Evolutionary conservation across 1,140 invertebrate species (phyloP), one percentile per base, ranked within the genome.

Genomic region (Sinella curviseta): DNA sequence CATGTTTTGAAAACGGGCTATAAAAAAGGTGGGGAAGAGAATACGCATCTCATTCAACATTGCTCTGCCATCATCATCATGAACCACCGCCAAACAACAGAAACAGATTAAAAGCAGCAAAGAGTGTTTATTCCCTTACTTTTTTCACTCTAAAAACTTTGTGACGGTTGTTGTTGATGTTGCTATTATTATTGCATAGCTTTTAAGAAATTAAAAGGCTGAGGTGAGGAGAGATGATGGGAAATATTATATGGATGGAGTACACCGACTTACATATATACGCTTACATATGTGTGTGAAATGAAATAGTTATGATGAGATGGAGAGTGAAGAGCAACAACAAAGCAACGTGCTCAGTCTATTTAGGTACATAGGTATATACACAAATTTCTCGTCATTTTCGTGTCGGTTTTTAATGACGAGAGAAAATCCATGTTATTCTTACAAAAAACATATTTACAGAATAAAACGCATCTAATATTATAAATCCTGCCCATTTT

Each of bases 341-440:
- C 20, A 48, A 48, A 48, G 39, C 20, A 48, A 48, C 39, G 39
- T 48, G 39, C 39, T 8, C 39, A n/a, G n/a, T n/a, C n/a, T n/a
- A n/a, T n/a, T n/a, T n/a, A n/a, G n/a, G n/a, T n/a, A n/a, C n/a
- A n/a, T n/a, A n/a, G n/a, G n/a, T n/a, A n/a, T 48, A 12, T 48
- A 48, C 39, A 48, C 39, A 48, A 48, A 48, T 48, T 48, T 48
- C 39, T 48, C 39, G 39, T 48, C 39, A 48, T 20, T 12, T 48
- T 48, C 20, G 8, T 48, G 39, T 8, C 39, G 39, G 39, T 48
- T 48, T 48, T 48, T 48, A 70, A 70, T 33, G 65, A 70, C 65
- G 65, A 70, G 26, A 70, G 65, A 70, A 70, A 70, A 70, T 31
- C 65, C 31, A 31, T 70, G 57, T 65, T 65, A 65, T 65, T 17